These are phyloP conservation scores for Ctena decussata DNA, from an alignment of 2,888 invertebrate species.

Conservation along the genomic window DNA sequence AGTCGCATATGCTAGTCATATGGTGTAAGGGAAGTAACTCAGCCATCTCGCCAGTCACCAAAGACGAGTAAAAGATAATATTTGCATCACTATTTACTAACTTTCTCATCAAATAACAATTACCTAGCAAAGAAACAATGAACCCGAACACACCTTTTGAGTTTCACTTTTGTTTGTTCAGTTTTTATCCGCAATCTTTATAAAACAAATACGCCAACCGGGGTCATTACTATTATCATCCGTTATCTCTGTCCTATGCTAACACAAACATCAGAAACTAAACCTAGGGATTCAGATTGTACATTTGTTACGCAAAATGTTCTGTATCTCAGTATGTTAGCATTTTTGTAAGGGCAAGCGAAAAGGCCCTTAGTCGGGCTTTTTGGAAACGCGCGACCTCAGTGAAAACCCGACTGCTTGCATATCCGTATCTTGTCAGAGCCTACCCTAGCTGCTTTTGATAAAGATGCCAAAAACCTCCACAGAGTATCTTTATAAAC, in stretches of 20 bases:
- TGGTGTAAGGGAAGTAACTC: too few species aligned
- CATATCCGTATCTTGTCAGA: too few species aligned
- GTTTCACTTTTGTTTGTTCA: neutral
- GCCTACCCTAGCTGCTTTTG: too few species aligned
- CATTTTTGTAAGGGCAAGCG: too few species aligned
- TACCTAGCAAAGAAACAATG: constrained; percentile 64
- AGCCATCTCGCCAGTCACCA: neutral
- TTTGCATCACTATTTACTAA: neutral
- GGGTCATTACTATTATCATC: neutral
- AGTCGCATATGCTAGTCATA: too few species aligned
- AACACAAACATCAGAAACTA: neutral
- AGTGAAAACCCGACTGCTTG: too few species aligned
- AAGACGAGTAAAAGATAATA: too few species aligned
- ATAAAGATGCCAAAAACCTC: too few species aligned
- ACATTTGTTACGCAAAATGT: neutral
- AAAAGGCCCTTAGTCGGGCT: too few species aligned
- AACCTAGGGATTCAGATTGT: neutral
- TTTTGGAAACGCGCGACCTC: too few species aligned
- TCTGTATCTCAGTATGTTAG: neutral
- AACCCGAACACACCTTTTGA: neutral
- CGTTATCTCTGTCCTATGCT: neutral
- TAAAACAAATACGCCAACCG: neutral
- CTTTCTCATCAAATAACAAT: constrained; percentile 56
- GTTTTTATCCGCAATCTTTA: neutral
- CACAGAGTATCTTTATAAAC: too few species aligned